A percentile compares a stretch with the other conserved stretches of the same genome.
These are phyloP conservation scores for Tachysurus fulvidraco DNA, from an alignment of 2,113 vertebrate genomes.

Conservation along the genomic window DNA sequence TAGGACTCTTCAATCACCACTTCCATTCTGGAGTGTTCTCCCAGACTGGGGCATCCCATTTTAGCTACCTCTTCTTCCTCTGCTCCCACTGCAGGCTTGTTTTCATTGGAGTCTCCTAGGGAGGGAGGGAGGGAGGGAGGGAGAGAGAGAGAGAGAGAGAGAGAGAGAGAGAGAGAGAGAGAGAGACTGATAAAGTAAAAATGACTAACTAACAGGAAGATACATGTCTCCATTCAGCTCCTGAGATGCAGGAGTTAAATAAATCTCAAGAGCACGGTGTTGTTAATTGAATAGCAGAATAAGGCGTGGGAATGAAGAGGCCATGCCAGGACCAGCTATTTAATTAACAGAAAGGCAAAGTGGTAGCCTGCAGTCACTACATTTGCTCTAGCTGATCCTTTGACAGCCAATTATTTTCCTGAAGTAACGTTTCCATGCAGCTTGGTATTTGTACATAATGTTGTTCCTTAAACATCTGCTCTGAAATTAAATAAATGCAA, in stretches of 20 bases:
- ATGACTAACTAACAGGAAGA: not conserved
- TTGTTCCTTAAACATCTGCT: constrained; percentile 22
- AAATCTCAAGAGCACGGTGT: constrained; percentile 14
- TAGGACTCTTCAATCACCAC: constrained; percentile 80
- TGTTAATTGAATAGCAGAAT: constrained; percentile 42
- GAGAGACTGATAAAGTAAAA: not conserved
- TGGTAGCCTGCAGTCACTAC: constrained; percentile 40
- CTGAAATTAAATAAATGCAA: constrained; percentile 1
- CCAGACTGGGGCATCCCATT: constrained; percentile 79
- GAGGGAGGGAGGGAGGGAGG: not conserved
- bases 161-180: constrained; percentile 7
- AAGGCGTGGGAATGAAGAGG: constrained; percentile 18
- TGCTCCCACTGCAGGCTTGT: constrained; percentile 70
- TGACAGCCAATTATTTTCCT: constrained; percentile 29
- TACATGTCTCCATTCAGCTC: not conserved
- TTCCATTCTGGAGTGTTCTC: constrained; percentile 73
- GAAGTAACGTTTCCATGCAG: not conserved
- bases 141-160: not conserved
- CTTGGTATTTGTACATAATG: constrained; percentile 1
- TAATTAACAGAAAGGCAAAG: constrained; percentile 35
- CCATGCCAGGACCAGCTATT: not conserved
- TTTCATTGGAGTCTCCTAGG: constrained; percentile 77
- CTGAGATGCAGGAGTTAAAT: constrained; percentile 27
- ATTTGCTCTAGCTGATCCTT: constrained; percentile 16
- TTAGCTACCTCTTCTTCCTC: constrained; percentile 78